phyloP scores from a whole-genome alignment of 2,113 vertebrate species.

The Platanista minor region DNA sequence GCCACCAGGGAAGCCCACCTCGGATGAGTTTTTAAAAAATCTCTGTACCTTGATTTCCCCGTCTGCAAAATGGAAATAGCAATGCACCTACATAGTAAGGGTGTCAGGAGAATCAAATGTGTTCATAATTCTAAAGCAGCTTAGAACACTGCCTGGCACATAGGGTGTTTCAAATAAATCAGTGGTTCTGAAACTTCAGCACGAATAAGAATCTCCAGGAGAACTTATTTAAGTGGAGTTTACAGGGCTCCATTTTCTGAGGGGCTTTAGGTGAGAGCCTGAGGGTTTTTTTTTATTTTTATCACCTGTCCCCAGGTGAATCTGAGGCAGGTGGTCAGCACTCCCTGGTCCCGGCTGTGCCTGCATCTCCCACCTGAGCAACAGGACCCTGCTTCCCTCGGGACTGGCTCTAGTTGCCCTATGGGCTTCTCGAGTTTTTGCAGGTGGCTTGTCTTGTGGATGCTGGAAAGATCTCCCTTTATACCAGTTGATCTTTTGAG shows the following conservation, averaged over 20 bases:
- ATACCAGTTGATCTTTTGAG: background rate
- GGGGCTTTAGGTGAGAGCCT: background rate
- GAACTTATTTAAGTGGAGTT: background rate
- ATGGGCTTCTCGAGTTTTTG: background rate
- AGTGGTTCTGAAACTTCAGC: background rate
- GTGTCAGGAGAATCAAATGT: background rate
- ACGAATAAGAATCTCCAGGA: background rate
- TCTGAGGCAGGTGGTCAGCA: background rate
- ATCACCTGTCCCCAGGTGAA: too few species aligned
- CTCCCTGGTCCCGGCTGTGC: too few species aligned
- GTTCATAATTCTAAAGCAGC: background rate
- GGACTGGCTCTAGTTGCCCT: background rate
- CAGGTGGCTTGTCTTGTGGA: background rate
- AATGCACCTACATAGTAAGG: background rate
- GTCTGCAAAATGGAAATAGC: background rate
- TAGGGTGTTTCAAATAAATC: background rate
- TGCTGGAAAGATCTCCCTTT: background rate
- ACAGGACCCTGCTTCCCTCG: too few species aligned
- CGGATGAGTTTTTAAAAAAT: background rate
- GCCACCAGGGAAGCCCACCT: too few species aligned
- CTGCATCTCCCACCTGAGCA: rapidly evolving
- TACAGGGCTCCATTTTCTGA: background rate
- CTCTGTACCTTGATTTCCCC: background rate
- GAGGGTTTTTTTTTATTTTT: background rate
- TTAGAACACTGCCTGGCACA: background rate